phyloP scores from a whole-genome alignment of 2,797 vertebrate genomes.

The Pogoniulus pusillus region DNA sequence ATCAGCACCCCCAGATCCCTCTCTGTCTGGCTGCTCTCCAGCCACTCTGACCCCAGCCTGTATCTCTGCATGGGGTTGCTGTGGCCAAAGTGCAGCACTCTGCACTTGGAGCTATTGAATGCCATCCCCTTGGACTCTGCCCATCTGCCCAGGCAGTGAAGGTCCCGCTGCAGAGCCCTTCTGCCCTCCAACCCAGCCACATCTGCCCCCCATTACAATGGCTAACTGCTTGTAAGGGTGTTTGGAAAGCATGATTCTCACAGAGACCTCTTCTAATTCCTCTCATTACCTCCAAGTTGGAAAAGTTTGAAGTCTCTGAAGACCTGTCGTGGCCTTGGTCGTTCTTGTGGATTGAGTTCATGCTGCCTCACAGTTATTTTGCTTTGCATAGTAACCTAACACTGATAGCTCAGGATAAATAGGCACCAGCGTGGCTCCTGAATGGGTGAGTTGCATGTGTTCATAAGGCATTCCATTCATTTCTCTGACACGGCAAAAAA shows the following conservation, averaged over 20 bases:
- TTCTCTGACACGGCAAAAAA: conserved; percentile 47
- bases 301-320: background rate
- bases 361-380: conserved; percentile 49
- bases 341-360: conserved; percentile 72
- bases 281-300: background rate
- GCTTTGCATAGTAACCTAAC: conserved; percentile 75
- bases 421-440: conserved; percentile 67
- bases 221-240: background rate
- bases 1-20: too few relatives aligned
- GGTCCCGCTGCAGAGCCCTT: too few relatives aligned
- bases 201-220: too few relatives aligned
- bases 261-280: background rate
- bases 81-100: too few relatives aligned
- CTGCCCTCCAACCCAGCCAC: too few relatives aligned
- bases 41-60: too few relatives aligned
- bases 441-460: conserved; percentile 62
- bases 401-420: conserved; percentile 75
- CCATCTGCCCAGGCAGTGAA: too few relatives aligned
- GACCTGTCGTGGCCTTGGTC: conserved; percentile 30
- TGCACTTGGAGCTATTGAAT: too few relatives aligned
- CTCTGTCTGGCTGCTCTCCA: too few relatives aligned
- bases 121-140: too few relatives aligned
- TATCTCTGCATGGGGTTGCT: too few relatives aligned
- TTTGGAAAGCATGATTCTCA: background rate
- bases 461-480: conserved; percentile 64